Evolutionary conservation across 1,140 invertebrate genomes (phyloP).

Genomic region (Pseudomyrmex flavicornis): DNA sequence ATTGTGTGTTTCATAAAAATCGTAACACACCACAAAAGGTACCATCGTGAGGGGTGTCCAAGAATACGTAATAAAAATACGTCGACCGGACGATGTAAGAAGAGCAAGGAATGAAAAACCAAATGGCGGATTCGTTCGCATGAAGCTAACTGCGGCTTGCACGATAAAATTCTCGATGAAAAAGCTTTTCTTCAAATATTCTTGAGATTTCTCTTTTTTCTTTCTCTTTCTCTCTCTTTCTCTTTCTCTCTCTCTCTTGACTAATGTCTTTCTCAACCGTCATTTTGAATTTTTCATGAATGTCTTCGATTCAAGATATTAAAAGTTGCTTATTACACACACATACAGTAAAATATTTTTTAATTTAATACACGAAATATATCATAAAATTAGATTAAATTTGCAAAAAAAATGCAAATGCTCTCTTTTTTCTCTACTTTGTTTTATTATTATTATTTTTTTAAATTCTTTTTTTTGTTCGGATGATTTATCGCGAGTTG

Average conservation of each 20-base stretch:
- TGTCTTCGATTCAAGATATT: neutral
- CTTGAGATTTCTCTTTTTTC: neutral
- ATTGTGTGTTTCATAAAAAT: slow-evolving; percentile 61
- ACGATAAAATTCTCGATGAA: slow-evolving; percentile 40
- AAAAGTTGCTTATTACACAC: neutral
- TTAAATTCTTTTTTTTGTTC: neutral
- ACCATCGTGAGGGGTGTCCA: slow-evolving; percentile 36
- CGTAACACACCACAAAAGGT: slow-evolving; percentile 41
- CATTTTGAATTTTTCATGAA: slow-evolving; percentile 17
- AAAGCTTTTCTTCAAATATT: slow-evolving; percentile 32
- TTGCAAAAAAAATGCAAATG: neutral
- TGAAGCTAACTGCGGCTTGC: slow-evolving; percentile 22
- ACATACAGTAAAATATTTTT: neutral
- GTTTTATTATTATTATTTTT: no score
- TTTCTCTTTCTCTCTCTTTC: neutral
- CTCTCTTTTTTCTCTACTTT: neutral
- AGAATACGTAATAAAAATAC: slow-evolving; percentile 63
- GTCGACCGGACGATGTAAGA: slow-evolving; percentile 7
- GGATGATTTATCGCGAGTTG: neutral
- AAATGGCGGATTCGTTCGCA: slow-evolving; percentile 32
- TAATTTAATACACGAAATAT: neutral
- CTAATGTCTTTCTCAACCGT: neutral
- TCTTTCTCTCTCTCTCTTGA: neutral
- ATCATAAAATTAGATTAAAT: neutral
- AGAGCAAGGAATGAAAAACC: slow-evolving; percentile 19